Percentiles rank a stretch among this genome's conserved stretches.
phyloP scores from a whole-genome alignment of 2,797 vertebrate species.

The Falco biarmicus region DNA sequence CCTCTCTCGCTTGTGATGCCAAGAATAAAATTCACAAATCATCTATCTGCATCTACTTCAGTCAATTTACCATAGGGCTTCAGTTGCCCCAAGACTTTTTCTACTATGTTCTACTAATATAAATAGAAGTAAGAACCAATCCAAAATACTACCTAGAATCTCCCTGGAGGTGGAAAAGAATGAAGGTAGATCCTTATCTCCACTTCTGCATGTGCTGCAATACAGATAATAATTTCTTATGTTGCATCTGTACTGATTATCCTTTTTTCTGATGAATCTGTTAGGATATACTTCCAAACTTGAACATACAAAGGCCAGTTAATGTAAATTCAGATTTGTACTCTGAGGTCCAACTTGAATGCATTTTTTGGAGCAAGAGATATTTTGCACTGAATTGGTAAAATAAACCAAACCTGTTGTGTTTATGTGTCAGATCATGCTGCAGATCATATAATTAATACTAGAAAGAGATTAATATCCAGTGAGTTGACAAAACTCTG shows the following conservation, averaged over 20 bases:
- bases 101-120: not conserved
- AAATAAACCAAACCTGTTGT: conserved; percentile 12
- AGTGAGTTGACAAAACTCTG: not conserved
- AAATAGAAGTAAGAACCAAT: conserved; percentile 15
- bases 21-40: not conserved
- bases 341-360: not conserved
- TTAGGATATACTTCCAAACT: not conserved
- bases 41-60: not conserved
- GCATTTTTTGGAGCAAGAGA: not conserved
- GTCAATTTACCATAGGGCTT: not conserved
- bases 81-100: not conserved
- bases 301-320: not conserved
- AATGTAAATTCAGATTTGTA: not conserved
- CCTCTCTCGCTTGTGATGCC: not conserved
- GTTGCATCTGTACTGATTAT: not conserved
- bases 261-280: not conserved
- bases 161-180: not conserved
- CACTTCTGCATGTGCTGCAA: not conserved
- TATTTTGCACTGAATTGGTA: not conserved
- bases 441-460: conserved; percentile 2
- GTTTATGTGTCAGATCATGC: not conserved
- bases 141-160: conserved; percentile 8
- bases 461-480: not conserved
- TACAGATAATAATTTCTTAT: not conserved
- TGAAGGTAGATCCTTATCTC: conserved; percentile 25